phyloP scores from a whole-genome alignment of 1,140 invertebrate genomes.

The Pachypeltis micranthus region DNA sequence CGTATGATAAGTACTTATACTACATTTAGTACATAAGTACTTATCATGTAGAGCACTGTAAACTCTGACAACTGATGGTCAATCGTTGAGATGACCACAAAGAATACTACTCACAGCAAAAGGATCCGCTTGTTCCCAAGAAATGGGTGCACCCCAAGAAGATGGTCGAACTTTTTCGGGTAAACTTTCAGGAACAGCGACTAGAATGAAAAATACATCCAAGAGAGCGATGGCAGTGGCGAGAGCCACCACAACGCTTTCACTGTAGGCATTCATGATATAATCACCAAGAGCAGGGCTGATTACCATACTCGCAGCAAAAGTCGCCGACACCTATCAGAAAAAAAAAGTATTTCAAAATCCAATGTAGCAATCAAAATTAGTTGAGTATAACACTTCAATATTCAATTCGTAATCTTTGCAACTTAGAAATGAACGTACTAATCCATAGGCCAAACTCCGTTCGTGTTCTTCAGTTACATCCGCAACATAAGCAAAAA shows the following conservation, averaged over 20 bases:
- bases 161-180: conserved; percentile 81
- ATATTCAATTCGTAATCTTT: not conserved
- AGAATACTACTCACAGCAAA: conserved; percentile 81
- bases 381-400: conserved; percentile 1
- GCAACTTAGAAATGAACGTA: conserved; percentile 37
- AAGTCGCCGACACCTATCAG: conserved; percentile 80
- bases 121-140: conserved; percentile 95
- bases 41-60: too few species aligned
- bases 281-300: conserved; percentile 93
- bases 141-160: conserved; percentile 67
- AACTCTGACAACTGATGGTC: too few species aligned
- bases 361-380: not conserved
- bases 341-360: not conserved
- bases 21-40: too few species aligned
- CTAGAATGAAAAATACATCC: conserved; percentile 96
- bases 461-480: conserved; percentile 96
- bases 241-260: conserved; percentile 88
- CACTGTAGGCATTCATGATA: conserved; percentile 76
- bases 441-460: conserved; percentile 90
- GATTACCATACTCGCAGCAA: conserved; percentile 96
- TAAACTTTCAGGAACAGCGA: conserved; percentile 93
- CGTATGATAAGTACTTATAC: too few species aligned
- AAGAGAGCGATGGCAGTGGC: conserved; percentile 89
- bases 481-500: conserved; percentile 98
- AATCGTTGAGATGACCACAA: too few species aligned